Base-by-base conservation (phyloP, 2,797 vertebrate genomes). In the Megaceryle alcyon region DNA sequence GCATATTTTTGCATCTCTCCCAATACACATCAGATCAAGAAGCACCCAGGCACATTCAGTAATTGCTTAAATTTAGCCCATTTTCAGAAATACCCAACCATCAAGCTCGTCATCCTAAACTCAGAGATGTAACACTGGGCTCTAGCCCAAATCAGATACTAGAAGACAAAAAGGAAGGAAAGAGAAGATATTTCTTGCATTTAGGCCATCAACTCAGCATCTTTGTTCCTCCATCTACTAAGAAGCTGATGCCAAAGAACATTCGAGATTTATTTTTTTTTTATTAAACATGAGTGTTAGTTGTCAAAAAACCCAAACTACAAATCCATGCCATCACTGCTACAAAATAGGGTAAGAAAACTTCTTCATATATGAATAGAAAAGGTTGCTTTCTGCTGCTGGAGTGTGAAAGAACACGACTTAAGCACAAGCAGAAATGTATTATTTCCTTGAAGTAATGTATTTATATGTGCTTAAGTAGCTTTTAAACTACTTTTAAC, bases 1-100 rank as follows among this genome's bases (percentile, higher is more conserved):
- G 63, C 3, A 1, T 56, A 33, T 48, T 91, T 57, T 22, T 53
- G n/a, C 37, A 60, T 43, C 51, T 39, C 54, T 66, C 25, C n/a
- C 46, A 53, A 18, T 28, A 44, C 0, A 35, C 0, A 33, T 14
- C 48, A 79, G 49, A 48, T 35, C 17, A 31, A 81, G 26, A 26
- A 57, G 22, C 41, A 49, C 10, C 14, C 21, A 28, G 35, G 43
- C 13, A 2, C 37, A 85, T 49, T 14, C 37, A 64, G 14, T 4
- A 70, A 65, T 17, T 60, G 26, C 22, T 60, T 72, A 59, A 43
- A 46, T 15, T 79, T 22, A 82, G 10, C 21, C 8, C 3, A 12
- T 60, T 66, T 88, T 72, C 43, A 66, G 43, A 84, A 88, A 90
- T 5, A 35, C 6, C 9, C 77, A 65, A 35, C 20, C 35, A 81